Evolutionary conservation across 2,113 vertebrate genomes (phyloP).

Genomic region (Myxocyprinus asiaticus): DNA sequence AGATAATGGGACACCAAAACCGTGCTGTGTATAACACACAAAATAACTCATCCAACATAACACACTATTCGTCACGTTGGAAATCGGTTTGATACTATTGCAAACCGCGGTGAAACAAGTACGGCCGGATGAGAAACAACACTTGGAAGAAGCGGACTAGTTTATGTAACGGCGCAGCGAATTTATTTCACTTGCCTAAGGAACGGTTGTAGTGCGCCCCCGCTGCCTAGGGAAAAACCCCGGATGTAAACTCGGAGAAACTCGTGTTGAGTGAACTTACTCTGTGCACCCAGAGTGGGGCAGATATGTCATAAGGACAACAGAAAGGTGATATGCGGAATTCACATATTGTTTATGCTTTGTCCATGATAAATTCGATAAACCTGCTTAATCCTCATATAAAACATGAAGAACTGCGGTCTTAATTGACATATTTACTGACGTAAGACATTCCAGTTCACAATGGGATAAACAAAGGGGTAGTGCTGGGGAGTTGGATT

Average conservation of each 20-base stretch:
- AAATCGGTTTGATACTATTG: not conserved
- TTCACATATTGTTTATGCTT: not conserved
- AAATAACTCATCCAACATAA: constrained; percentile 15
- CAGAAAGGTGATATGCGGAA: not conserved
- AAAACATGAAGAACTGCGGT: not conserved
- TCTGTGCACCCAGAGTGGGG: constrained; percentile 37
- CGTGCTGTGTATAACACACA: constrained; percentile 9
- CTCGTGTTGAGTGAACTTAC: constrained; percentile 82
- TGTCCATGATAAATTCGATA: not conserved
- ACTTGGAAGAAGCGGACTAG: constrained; percentile 74
- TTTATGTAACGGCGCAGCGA: constrained; percentile 83
- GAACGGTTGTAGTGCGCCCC: constrained; percentile 82
- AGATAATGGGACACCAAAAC: constrained; percentile 62
- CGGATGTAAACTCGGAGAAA: constrained; percentile 88
- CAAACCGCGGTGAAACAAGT: not conserved
- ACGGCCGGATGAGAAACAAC: constrained; percentile 20
- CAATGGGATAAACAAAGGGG: too few relatives aligned
- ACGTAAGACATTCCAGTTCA: not conserved
- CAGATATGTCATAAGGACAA: constrained; percentile 1
- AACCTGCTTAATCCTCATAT: not conserved
- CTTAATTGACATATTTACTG: not conserved
- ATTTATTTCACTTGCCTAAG: constrained; percentile 91
- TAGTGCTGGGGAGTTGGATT: too few relatives aligned
- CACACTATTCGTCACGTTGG: not conserved
- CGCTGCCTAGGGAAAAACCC: constrained; percentile 88